phyloP scores from a whole-genome alignment of 2,797 vertebrate species.

The Presbytis comata region DNA sequence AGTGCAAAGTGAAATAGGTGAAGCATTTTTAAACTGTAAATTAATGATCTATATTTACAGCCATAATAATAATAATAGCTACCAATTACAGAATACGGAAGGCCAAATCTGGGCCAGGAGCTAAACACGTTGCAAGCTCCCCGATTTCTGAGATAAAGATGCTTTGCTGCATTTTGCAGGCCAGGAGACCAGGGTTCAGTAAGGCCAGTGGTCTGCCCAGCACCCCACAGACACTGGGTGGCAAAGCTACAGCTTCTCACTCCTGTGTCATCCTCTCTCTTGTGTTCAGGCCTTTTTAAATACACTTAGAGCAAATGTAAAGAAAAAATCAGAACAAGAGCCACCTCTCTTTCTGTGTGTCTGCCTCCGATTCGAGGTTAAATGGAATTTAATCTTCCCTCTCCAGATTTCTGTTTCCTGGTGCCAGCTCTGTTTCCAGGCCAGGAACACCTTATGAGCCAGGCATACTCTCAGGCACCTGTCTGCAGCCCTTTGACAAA shows the following conservation, averaged over 20 bases:
- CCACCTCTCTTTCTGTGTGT: neutral
- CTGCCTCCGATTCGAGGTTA: neutral
- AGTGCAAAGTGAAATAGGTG: constrained; percentile 63
- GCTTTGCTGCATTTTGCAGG: too few relatives aligned
- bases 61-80: constrained; percentile 60
- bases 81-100: constrained; percentile 13
- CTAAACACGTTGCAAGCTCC: neutral
- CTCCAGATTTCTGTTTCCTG: neutral
- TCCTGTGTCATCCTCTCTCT: neutral
- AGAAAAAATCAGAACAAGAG: neutral
- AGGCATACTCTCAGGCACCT: neutral
- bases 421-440: neutral
- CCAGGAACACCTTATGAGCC: neutral
- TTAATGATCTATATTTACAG: constrained; percentile 71
- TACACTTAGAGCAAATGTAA: neutral
- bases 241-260: neutral
- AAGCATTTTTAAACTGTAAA: constrained; percentile 68
- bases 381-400: neutral
- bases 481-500: neutral
- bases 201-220: too few relatives aligned
- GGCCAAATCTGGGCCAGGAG: neutral
- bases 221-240: neutral
- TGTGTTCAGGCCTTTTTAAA: neutral
- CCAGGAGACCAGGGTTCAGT: neutral
- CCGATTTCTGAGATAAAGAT: neutral